Evolutionary conservation across 2,888 invertebrate genomes (phyloP).

Genomic region (Cantharis rufa): DNA sequence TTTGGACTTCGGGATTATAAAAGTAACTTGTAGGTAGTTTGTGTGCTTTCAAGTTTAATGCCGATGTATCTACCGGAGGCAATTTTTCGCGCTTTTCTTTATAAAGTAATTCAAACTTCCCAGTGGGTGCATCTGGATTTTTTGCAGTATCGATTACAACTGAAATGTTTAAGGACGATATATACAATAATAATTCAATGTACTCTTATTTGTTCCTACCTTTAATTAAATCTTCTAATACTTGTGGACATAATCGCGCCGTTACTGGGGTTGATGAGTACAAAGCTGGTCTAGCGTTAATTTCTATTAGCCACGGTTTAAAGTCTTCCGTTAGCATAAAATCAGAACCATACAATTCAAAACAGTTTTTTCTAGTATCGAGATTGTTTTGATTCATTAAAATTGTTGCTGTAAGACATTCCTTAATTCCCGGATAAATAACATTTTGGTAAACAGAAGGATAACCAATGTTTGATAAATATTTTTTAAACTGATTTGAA

Average conservation of each 20-base stretch:
- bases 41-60: slow-evolving; percentile 29
- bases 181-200: neutral
- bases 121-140: slow-evolving; percentile 58
- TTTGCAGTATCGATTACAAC: slow-evolving; percentile 60
- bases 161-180: slow-evolving; percentile 45
- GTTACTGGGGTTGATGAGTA: slow-evolving; percentile 82
- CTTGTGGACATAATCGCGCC: slow-evolving; percentile 77
- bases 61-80: neutral
- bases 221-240: slow-evolving; percentile 84
- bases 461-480: slow-evolving; percentile 60
- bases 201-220: slow-evolving; percentile 58
- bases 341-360: slow-evolving; percentile 91
- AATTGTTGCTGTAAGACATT: slow-evolving; percentile 79
- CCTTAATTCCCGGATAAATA: slow-evolving; percentile 85
- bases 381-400: slow-evolving; percentile 77
- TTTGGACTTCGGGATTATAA: slow-evolving; percentile 26
- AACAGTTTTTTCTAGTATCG: slow-evolving; percentile 71
- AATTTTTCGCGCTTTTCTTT: slow-evolving; percentile 35
- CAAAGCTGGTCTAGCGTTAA: slow-evolving; percentile 88
- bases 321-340: slow-evolving; percentile 86
- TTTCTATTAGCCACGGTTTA: slow-evolving; percentile 89
- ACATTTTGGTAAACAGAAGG: slow-evolving; percentile 70
- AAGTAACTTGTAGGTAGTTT: slow-evolving; percentile 33
- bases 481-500: slow-evolving; percentile 68
- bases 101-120: slow-evolving; percentile 60